Base-by-base conservation (phyloP, 2,113 vertebrate species). In the Herpailurus yagouaroundi region DNA sequence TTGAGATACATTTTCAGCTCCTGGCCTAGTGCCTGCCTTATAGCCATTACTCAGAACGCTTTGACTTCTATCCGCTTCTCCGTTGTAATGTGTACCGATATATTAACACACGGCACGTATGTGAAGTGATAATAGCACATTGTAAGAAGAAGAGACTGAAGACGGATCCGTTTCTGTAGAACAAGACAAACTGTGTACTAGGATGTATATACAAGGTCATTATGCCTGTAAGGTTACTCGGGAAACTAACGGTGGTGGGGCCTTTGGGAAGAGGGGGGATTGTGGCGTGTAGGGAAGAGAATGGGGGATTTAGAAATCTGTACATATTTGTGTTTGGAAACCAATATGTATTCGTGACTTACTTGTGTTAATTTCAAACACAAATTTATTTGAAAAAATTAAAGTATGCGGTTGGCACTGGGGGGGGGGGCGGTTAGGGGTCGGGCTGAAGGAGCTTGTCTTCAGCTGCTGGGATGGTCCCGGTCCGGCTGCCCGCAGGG, bases 51-150 rank as follows among this genome's bases (percentile, higher is more conserved):
- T 86, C 12, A 2, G 8, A 4, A 1, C 7, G 14, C 45, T 94
- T 90, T 12, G 9, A 52, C 15, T 64, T 76, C 3, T 41, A 9
- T 57, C 12, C 21, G 31, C 63, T 4, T 68, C 60, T 3, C 64
- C 60, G 0, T 48, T 9, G 2, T 14, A 1, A 10, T n/a, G 9
- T 29, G 11, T 48, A 4, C 48, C 41, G 2, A 0, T 64, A 13
- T 83, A 23, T 73, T 21, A 57, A 19, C 29, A 29, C 19, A 2
- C 7, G 29, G 27, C 57, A 21, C 0, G 0, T 16, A 18, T 31
- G 13, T 41, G 25, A 60, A 66, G 55, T 14, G n/a, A 45, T 68
- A 63, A 57, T 74, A 74, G 82, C 63, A 64, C 41, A 48, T 60
- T 50, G 10, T 15, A 84, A 23, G 41, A 92, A 85, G 0, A 8